Percentiles rank a stretch among this genome's conserved stretches.
These are phyloP conservation scores for Megaustenia siamemsis DNA, from an alignment of 2,888 invertebrate species.

Conservation along the genomic window DNA sequence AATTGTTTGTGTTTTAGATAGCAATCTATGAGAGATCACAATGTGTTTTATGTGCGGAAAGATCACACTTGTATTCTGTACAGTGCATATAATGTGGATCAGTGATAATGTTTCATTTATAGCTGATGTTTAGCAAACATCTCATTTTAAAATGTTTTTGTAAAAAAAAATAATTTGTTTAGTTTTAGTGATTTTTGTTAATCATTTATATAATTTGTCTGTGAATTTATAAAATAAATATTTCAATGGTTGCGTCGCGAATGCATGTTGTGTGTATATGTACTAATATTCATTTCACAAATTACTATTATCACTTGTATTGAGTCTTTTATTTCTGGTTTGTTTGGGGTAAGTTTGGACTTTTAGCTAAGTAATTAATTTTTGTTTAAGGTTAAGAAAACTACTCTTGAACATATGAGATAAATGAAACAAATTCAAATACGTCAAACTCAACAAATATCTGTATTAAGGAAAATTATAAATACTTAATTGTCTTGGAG, in stretches of 20 bases:
- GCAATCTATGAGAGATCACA: slow-evolving; percentile 25
- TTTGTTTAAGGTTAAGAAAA: too few species aligned
- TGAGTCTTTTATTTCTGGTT: too few species aligned
- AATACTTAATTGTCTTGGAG: too few species aligned
- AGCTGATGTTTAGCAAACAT: too few species aligned
- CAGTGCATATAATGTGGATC: not conserved
- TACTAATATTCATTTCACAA: not conserved
- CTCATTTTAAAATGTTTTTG: too few species aligned
- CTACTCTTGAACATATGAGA: too few species aligned
- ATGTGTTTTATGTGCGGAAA: slow-evolving; percentile 5
- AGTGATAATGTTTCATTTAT: not conserved
- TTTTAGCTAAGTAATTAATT: too few species aligned
- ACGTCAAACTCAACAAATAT: too few species aligned
- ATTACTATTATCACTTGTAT: too few species aligned
- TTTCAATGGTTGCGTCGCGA: not conserved
- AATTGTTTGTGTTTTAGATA: slow-evolving; percentile 15
- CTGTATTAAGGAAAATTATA: too few species aligned
- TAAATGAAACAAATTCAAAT: too few species aligned
- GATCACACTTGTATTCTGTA: slow-evolving; percentile 25
- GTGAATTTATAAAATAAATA: not conserved
- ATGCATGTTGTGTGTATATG: not conserved
- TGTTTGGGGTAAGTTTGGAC: too few species aligned
- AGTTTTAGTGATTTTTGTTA: not conserved
- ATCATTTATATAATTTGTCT: not conserved
- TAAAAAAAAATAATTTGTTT: not conserved